Evolutionary conservation across 2,113 vertebrate species (phyloP).

Genomic region (Aramus guarauna): DNA sequence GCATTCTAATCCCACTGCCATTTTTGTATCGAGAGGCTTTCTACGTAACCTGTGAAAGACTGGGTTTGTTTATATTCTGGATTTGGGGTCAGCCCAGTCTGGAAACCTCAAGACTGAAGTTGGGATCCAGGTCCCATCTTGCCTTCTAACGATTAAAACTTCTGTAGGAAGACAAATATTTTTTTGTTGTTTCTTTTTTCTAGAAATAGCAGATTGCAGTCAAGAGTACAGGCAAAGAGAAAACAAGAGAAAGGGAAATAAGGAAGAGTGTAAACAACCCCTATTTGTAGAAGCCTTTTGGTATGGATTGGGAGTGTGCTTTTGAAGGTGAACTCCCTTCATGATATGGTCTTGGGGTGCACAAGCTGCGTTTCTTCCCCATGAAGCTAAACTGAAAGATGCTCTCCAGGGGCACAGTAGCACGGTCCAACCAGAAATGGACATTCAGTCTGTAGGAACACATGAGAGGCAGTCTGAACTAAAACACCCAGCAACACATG

Average conservation of each 20-base stretch:
- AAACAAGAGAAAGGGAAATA: neutral
- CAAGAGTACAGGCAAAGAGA: neutral
- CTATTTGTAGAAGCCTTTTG: neutral
- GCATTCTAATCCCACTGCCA: neutral
- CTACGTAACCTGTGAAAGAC: neutral
- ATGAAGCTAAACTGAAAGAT: neutral
- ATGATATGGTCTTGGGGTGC: neutral
- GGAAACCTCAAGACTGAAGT: neutral
- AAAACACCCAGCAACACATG: neutral
- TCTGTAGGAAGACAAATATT: neutral
- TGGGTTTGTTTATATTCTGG: neutral
- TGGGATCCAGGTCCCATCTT: neutral
- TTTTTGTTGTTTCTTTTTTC: neutral
- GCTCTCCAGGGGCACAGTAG: neutral
- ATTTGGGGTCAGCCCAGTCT: neutral
- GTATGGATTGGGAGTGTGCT: accelerated
- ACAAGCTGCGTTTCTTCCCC: neutral
- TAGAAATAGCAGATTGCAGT: neutral
- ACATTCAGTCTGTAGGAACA: neutral
- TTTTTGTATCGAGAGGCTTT: neutral
- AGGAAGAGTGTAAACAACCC: neutral
- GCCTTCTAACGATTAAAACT: neutral
- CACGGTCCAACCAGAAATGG: neutral
- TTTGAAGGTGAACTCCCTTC: neutral
- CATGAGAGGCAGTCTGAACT: neutral